Base-by-base conservation (phyloP, 2,888 invertebrate genomes). In the Cynaeus angustus region DNA sequence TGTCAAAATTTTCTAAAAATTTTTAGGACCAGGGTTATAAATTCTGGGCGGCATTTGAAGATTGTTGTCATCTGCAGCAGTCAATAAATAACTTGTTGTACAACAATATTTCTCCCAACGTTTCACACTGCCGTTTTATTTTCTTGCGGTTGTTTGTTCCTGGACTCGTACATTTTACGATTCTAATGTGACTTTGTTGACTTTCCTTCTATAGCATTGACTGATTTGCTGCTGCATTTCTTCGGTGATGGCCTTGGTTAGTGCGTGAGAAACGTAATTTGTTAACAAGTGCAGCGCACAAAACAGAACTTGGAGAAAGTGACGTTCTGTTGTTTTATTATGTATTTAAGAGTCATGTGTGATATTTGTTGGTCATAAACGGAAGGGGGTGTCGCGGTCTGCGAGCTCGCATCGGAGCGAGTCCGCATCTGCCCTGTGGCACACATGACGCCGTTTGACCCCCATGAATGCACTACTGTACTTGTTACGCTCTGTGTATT, bases 341-440 rank as follows among this genome's bases (percentile, higher is more conserved):
- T 64, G 62, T 62, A 71, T 67, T 67, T 52, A 43, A 30, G 64
- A 67, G 71, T 71, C 71, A 71, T 71, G 58, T 71, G 71, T 62
- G 67, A 71, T 71, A 71, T 71, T 67, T 56, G 67, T 67, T 71
- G 48, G 53, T 67, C 62, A 71, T 67, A 64, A 71, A 64, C 67
- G 71, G 71, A 71, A 74, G 74, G 75, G 75, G 75, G 74, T 75
- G 76, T 76, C 73, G 74, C 74, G 76, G 75, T 76, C 71, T 70
- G 72, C 70, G 75, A 73, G 67, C 72, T 70, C 73, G 58, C 74
- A 75, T 67, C 72, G 68, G 68, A 73, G 71, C 76, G 76, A 73
- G 72, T 74, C 76, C 73, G 72, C 76, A 75, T 76, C 75, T 75
- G 75, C 73, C 74, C 74, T 69, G 16, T 56, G 46, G 55, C 48